Conservation (phyloP, 2,888 invertebrate genomes). For the Hemicrepidius hirtus region DNA sequence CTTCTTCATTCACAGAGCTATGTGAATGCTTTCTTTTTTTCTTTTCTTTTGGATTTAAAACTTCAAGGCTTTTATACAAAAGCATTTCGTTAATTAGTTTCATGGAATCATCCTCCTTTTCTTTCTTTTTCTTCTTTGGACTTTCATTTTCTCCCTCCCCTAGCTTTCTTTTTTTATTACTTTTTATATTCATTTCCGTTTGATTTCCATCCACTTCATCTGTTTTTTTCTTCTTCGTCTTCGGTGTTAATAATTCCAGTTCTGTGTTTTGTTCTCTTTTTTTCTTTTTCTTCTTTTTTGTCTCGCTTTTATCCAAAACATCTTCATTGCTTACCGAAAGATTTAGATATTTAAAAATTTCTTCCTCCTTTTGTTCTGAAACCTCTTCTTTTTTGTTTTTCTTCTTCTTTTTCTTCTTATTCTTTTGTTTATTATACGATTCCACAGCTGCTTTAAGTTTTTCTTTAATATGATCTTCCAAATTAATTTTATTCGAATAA, state of each 20-base stretch:
- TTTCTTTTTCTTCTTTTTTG: slow-evolving; percentile 39
- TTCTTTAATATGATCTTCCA: slow-evolving; percentile 44
- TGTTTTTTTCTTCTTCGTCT: slow-evolving; percentile 33
- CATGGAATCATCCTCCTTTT: slow-evolving; percentile 15
- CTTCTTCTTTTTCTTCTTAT: slow-evolving; percentile 49
- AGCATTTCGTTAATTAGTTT: slow-evolving; percentile 21
- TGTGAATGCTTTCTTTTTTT: slow-evolving; percentile 12
- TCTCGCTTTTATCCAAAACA: slow-evolving; percentile 2
- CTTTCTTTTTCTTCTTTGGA: slow-evolving; percentile 35
- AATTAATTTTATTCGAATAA: slow-evolving; percentile 50
- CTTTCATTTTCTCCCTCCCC: neutral
- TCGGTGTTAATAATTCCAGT: neutral
- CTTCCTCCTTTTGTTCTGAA: slow-evolving; percentile 45
- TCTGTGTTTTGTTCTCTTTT: slow-evolving; percentile 18
- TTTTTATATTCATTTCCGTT: neutral
- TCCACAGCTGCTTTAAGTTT: slow-evolving; percentile 46
- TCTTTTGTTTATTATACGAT: slow-evolving; percentile 33
- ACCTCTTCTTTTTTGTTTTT: slow-evolving; percentile 31
- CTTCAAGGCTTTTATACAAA: neutral
- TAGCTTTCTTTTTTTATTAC: slow-evolving; percentile 26
- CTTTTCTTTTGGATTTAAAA: slow-evolving; percentile 1
- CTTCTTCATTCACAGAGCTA: too few relatives aligned
- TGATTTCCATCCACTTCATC: neutral
- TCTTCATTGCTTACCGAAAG: neutral
- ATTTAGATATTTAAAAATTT: slow-evolving; percentile 50